Conservation (phyloP, 2,797 vertebrate genomes). For the Champsocephalus gunnari region DNA sequence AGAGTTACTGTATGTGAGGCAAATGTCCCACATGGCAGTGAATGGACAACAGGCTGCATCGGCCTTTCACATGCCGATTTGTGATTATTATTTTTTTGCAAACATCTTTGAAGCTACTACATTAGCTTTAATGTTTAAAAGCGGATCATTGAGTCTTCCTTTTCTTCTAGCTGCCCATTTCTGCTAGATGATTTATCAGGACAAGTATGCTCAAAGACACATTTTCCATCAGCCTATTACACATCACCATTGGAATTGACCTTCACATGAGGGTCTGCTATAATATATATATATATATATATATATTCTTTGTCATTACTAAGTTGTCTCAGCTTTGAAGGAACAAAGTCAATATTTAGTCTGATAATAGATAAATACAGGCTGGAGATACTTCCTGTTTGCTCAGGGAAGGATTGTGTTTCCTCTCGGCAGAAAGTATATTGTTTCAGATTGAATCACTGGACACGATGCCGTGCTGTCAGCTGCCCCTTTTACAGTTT, state of each 20-base stretch:
- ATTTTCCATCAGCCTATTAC: background rate
- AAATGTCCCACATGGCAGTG: background rate
- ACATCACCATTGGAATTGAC: background rate
- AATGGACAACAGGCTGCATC: background rate
- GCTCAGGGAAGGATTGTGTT: conserved; percentile 7
- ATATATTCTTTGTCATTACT: background rate
- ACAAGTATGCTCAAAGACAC: background rate
- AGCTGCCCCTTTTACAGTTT: background rate
- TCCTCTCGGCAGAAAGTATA: conserved; percentile 7
- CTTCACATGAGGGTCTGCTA: background rate
- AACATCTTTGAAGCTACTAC: background rate
- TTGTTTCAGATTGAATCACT: background rate
- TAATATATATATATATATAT: background rate
- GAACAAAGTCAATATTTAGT: conserved; percentile 6
- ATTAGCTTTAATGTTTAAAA: background rate
- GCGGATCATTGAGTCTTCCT: background rate
- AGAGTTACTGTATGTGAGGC: conserved; percentile 12
- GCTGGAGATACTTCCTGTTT: conserved; percentile 46
- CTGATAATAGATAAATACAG: conserved; percentile 33
- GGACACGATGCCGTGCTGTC: background rate
- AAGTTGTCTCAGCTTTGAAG: background rate
- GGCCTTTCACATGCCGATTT: background rate
- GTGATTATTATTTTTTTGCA: background rate
- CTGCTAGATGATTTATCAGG: background rate
- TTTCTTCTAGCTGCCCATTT: background rate